A percentile compares a stretch with the other conserved stretches of the same genome.
Conservation (phyloP, 1,140 invertebrate species). For the silkworm (Bombyx mori) region ASM3026992v2 NC_085118.1:8724501-8725000, state of each 20-base stretch:
- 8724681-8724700: conserved; percentile 49
- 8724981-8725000: conserved; percentile 28
- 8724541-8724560: conserved; percentile 4
- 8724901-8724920: conserved; percentile 1
- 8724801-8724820: no score
- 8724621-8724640: conserved; percentile 46
- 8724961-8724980: conserved; percentile 28
- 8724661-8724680: conserved; percentile 61
- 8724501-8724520: neutral
- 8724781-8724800: no score
- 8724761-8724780: no score
- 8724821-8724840: no score
- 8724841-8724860: no score
- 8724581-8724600: conserved; percentile 43
- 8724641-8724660: conserved; percentile 38
- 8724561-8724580: conserved; percentile 39
- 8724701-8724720: no score
- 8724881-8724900: no score
- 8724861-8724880: no score
- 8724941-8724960: conserved; percentile 31
- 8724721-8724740: no score
- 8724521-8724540: no score
- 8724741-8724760: no score
- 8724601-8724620: conserved; percentile 43
- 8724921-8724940: conserved; percentile 10